Percentiles rank a stretch among this genome's conserved stretches.
phyloP scores from a whole-genome alignment of 1,140 invertebrate species.

The Drosophila athabasca region DNA sequence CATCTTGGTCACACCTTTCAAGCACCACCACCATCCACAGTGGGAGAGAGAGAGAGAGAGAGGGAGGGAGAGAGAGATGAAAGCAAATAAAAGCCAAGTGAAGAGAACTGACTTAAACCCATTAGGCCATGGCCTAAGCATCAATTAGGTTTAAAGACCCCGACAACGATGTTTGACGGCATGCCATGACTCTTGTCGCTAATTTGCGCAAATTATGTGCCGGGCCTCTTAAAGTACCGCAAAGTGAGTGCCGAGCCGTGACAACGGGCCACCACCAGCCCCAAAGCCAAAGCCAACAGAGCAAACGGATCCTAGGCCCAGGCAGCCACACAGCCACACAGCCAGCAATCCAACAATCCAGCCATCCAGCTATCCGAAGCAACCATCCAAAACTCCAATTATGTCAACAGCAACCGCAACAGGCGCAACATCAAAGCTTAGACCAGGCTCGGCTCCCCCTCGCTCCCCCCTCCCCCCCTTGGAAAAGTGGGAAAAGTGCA shows the following conservation, averaged over 20 bases:
- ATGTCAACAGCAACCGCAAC: constrained; percentile 78
- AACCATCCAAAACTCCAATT: constrained; percentile 75
- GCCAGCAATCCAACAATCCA: constrained; percentile 22
- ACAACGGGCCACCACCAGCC: constrained; percentile 32
- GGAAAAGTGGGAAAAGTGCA: constrained; percentile 25
- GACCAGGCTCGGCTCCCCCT: constrained; percentile 22
- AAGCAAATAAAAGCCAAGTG: constrained; percentile 35
- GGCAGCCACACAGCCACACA: neutral
- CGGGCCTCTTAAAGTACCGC: constrained; percentile 76
- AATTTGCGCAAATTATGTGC: constrained; percentile 82
- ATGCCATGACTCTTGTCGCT: constrained; percentile 74
- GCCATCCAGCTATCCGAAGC: constrained; percentile 21
- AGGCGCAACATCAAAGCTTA: constrained; percentile 72
- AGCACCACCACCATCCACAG: constrained; percentile 34
- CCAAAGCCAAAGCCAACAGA: neutral
- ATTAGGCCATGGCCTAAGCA: constrained; percentile 55
- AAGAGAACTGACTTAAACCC: constrained; percentile 22
- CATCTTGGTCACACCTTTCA: constrained; percentile 55
- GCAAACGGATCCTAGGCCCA: neutral
- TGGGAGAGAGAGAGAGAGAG: neutral
- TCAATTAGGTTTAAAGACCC: constrained; percentile 78
- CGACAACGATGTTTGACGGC: constrained; percentile 50
- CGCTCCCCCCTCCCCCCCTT: neutral
- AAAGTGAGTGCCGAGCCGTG: constrained; percentile 66
- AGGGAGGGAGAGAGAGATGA: constrained; percentile 13